A percentile compares a stretch with the other conserved stretches of the same genome.
These are phyloP conservation scores for Anastrepha ludens DNA, from an alignment of 1,140 invertebrate genomes.

Conservation along the genomic window DNA sequence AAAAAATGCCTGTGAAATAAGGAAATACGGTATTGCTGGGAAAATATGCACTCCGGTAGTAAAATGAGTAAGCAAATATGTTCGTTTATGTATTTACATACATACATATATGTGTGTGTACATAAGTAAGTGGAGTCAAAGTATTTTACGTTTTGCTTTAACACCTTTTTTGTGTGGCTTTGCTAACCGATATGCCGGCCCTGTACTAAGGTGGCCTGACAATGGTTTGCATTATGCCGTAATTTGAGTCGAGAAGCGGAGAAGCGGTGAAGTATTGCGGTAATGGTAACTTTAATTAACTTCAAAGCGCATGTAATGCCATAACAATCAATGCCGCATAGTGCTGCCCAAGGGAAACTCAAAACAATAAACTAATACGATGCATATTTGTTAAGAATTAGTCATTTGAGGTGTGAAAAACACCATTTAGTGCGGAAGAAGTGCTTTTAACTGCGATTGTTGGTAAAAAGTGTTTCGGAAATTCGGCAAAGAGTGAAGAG, in stretches of 20 bases:
- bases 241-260: constrained; percentile 8
- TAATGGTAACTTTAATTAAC: constrained; percentile 6
- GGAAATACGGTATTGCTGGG: constrained; percentile 41
- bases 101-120: neutral
- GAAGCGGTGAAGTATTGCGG: neutral
- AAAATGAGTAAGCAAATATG: constrained; percentile 4
- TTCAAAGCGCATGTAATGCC: neutral
- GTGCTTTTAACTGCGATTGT: no score
- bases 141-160: constrained; percentile 35
- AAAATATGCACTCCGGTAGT: constrained; percentile 38
- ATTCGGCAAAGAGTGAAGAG: no score
- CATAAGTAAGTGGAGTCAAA: neutral
- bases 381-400: no score
- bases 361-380: no score
- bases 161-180: constrained; percentile 46
- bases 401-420: no score
- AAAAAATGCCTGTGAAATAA: constrained; percentile 45
- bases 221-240: constrained; percentile 5
- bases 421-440: no score
- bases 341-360: neutral
- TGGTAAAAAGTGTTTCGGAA: no score
- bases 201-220: neutral
- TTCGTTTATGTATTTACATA: neutral
- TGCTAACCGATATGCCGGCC: constrained; percentile 4
- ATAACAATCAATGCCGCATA: neutral